Conservation (phyloP, 2,797 vertebrate species). For the Percopsis omiscomaycus region DNA sequence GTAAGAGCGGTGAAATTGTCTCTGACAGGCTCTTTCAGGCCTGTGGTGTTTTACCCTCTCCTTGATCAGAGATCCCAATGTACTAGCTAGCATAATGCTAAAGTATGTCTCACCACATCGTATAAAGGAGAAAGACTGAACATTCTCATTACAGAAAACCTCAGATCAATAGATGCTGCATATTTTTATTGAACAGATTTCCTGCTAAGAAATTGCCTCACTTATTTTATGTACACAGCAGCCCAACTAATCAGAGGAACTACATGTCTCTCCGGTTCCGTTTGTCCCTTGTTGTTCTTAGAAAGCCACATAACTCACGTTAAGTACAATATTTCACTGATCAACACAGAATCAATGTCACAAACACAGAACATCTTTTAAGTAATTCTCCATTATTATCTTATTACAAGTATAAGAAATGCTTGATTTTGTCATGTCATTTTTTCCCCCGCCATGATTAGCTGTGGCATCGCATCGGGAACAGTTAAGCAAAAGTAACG, state of each 20-base stretch:
- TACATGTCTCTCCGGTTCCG: slow-evolving; percentile 30
- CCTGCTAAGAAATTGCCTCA: slow-evolving; percentile 48
- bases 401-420: background rate
- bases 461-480: slow-evolving; percentile 42
- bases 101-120: slow-evolving; percentile 33
- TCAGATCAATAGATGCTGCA: slow-evolving; percentile 54
- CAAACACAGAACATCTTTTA: slow-evolving; percentile 53
- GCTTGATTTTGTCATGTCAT: background rate
- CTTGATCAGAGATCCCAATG: slow-evolving; percentile 14
- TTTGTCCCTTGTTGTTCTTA: slow-evolving; percentile 67
- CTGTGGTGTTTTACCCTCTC: slow-evolving; percentile 15
- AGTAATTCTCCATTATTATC: slow-evolving; percentile 37
- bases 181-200: slow-evolving; percentile 70
- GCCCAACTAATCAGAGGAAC: slow-evolving; percentile 43
- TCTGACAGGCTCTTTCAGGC: slow-evolving; percentile 57
- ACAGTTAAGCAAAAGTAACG: slow-evolving; percentile 53
- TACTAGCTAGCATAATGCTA: background rate
- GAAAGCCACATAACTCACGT: slow-evolving; percentile 66
- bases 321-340: slow-evolving; percentile 65
- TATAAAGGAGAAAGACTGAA: slow-evolving; percentile 45
- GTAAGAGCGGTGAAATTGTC: slow-evolving; percentile 39
- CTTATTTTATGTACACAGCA: slow-evolving; percentile 41
- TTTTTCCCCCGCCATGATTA: slow-evolving; percentile 22
- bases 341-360: slow-evolving; percentile 59
- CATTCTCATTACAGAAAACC: slow-evolving; percentile 49